Conservation (phyloP, 2,797 vertebrate genomes). For the Centroberyx gerrardi region DNA sequence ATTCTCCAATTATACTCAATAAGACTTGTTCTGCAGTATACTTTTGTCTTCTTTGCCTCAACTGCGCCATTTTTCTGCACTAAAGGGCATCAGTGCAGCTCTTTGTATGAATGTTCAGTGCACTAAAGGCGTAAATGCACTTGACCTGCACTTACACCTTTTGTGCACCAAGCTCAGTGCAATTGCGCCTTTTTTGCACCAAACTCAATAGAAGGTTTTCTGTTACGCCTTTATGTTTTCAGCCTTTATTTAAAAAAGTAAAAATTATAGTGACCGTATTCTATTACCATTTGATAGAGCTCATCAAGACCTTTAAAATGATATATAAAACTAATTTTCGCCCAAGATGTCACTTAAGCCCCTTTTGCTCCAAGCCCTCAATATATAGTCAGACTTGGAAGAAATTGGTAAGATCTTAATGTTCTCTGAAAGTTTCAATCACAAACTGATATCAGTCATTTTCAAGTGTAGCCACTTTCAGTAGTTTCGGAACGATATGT, state of each 20-base stretch:
- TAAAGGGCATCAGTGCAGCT: too few relatives aligned
- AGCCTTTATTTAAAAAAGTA: background rate
- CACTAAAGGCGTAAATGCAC: too few relatives aligned
- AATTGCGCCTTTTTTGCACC: background rate
- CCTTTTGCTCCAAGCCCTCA: background rate
- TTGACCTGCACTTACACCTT: background rate
- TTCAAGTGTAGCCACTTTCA: slow-evolving; percentile 11
- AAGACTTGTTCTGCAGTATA: background rate
- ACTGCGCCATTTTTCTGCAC: too few relatives aligned
- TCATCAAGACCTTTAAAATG: too few relatives aligned
- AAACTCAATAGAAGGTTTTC: background rate
- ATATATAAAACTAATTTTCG: background rate
- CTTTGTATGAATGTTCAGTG: background rate
- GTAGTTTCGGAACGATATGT: slow-evolving; percentile 7
- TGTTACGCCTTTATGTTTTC: background rate
- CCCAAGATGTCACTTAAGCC: background rate
- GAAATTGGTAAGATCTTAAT: too few relatives aligned
- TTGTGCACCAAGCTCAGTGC: background rate
- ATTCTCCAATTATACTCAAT: background rate
- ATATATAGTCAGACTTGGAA: too few relatives aligned
- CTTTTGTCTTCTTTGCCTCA: background rate
- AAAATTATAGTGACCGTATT: too few relatives aligned
- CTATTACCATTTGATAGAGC: too few relatives aligned
- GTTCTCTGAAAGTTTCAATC: too few relatives aligned
- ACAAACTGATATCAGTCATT: too few relatives aligned